Evolutionary conservation across 2,888 invertebrate species (phyloP).

Genomic region (Oligia strigilis): DNA sequence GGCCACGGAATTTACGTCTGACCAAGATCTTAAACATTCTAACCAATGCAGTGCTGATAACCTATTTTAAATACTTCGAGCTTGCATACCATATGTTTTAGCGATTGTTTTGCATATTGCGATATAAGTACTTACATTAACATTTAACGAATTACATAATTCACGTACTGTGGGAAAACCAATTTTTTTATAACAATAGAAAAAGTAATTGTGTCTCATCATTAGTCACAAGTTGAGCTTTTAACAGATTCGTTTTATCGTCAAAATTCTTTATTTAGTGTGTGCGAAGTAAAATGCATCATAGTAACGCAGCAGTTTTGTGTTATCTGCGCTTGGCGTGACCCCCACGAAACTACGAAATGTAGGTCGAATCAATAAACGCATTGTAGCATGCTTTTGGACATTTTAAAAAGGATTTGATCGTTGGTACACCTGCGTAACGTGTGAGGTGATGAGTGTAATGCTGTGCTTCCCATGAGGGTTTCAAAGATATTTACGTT

Average conservation of each 20-base stretch:
- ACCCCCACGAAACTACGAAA: constrained; percentile 70
- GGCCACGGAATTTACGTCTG: constrained; percentile 58
- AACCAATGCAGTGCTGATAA: constrained; percentile 62
- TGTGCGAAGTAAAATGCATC: constrained; percentile 58
- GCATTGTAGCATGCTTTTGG: constrained; percentile 65
- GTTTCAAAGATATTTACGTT: constrained; percentile 45
- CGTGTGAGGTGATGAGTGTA: constrained; percentile 34
- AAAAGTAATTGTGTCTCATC: no score
- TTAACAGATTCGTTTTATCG: constrained; percentile 5
- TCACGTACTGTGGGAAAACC: no score
- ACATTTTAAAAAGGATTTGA: constrained; percentile 56
- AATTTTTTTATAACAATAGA: no score
- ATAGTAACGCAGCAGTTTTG: constrained; percentile 56
- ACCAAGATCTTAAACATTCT: constrained; percentile 62
- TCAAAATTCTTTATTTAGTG: constrained; percentile 19
- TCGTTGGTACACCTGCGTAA: constrained; percentile 50
- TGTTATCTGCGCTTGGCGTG: constrained; percentile 69
- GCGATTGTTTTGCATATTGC: constrained; percentile 58
- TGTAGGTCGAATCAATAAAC: constrained; percentile 78
- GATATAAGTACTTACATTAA: constrained; percentile 33
- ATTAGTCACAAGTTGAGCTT: no score
- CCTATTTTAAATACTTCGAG: constrained; percentile 63
- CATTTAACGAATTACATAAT: constrained; percentile 28
- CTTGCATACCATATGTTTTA: constrained; percentile 56
- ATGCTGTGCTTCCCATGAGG: constrained; percentile 26